Evolutionary conservation across 2,113 vertebrate genomes (phyloP).

Genomic region (Xyliphius kryptos): DNA sequence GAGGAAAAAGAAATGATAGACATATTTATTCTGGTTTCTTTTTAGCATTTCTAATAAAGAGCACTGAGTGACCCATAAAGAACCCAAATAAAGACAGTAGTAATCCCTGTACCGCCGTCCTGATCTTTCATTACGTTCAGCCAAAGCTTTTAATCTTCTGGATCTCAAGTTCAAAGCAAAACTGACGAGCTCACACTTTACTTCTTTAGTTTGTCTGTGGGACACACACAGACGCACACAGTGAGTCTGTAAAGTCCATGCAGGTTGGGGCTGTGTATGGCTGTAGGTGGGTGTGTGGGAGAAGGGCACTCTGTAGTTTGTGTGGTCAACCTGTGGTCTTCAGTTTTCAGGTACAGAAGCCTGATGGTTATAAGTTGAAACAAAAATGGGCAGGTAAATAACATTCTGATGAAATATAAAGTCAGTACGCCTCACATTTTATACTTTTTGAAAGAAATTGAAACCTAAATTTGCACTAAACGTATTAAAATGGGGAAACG

Average conservation of each 20-base stretch:
- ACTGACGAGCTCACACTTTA: not conserved
- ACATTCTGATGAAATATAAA: too few species aligned
- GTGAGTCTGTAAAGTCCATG: not conserved
- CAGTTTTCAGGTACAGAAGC: too few species aligned
- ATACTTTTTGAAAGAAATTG: too few species aligned
- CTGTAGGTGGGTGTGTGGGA: too few species aligned
- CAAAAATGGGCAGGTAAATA: too few species aligned
- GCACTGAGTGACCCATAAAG: constrained; percentile 22
- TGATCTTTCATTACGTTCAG: constrained; percentile 16
- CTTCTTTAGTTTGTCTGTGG: constrained; percentile 6
- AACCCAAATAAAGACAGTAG: constrained; percentile 38
- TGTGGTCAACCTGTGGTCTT: too few species aligned
- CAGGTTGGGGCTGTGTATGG: too few species aligned
- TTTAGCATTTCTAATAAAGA: constrained; percentile 22
- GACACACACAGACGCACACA: not conserved
- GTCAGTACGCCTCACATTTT: too few species aligned
- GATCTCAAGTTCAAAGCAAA: constrained; percentile 11
- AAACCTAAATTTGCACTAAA: too few species aligned
- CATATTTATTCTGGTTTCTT: constrained; percentile 22
- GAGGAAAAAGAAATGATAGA: constrained; percentile 1
- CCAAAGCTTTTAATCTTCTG: constrained; percentile 23
- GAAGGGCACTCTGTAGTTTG: too few species aligned
- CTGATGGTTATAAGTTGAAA: too few species aligned
- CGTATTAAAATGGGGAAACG: too few species aligned
- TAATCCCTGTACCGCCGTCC: constrained; percentile 29